Conservation (phyloP, 37 sponge, comb jelly and placozoan species). For the Diacarnus erythraeanus region DNA sequence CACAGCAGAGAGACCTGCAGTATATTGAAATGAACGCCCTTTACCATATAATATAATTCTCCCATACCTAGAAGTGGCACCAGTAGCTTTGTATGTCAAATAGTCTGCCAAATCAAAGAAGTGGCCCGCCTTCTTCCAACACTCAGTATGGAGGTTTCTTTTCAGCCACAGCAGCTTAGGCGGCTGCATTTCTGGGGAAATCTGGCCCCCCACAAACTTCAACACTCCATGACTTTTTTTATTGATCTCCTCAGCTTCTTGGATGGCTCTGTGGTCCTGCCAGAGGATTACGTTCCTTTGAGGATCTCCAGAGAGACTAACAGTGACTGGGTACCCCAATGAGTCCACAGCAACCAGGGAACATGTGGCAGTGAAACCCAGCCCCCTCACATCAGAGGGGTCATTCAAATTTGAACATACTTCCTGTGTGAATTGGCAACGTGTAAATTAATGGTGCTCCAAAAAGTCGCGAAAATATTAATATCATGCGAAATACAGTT, state of each 20-base stretch:
- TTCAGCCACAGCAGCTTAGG: conserved; percentile 93
- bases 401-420: conserved; percentile 6
- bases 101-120: conserved; percentile 90
- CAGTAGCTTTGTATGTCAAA: conserved; percentile 80
- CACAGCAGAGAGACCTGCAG: conserved; percentile 73
- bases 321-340: conserved; percentile 59
- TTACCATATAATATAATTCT: not conserved
- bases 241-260: conserved; percentile 72
- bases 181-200: conserved; percentile 89
- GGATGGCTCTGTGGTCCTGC: conserved; percentile 84
- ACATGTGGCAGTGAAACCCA: conserved; percentile 89
- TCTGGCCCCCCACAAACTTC: conserved; percentile 71
- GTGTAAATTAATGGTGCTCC: not conserved
- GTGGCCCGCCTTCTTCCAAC: conserved; percentile 79
- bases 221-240: conserved; percentile 55
- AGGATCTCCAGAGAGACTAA: conserved; percentile 42
- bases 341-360: conserved; percentile 70
- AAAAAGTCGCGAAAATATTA: no score
- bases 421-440: not conserved
- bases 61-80: conserved; percentile 39
- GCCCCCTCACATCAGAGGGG: conserved; percentile 38
- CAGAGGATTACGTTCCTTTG: conserved; percentile 76
- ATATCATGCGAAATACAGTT: no score
- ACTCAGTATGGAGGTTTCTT: conserved; percentile 45
- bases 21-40: not conserved